Base-by-base conservation (phyloP, 2,888 invertebrate species). In the Ceratothoa steindachneri region DNA sequence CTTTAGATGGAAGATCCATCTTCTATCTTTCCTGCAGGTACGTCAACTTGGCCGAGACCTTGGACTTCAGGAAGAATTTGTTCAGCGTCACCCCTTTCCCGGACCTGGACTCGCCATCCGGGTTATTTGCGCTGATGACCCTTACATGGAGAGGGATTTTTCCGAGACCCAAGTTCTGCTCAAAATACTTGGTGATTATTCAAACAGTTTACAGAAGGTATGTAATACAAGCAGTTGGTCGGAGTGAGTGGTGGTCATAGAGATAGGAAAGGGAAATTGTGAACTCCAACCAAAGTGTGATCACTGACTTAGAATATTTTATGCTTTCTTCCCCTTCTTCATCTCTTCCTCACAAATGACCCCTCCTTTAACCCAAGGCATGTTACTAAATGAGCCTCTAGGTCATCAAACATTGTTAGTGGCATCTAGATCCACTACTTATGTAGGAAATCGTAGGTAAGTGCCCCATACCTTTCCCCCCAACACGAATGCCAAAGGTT, bases 71-170 rank as follows among this genome's bases (percentile, higher is more conserved):
- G 84, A 88, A 53, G 89, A 91, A 81, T 86, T 99, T 81, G 93
- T 99, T 75, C 90, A 93, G 86, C 88, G 98, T 81, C 99, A 99
- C 85, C 99, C 99, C 64, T 99, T 98, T 87, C 99, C 99, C 22
- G 97, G 99, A 1, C 99, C 99, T 19, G 99, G 99, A 15, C 87
- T 99, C 78, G 97, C 99, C 55, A 97, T 99, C 83, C 88, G 99
- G 80, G 91, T 98, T 77, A 87, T 99, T 51, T 99, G 99, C 86
- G 95, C 96, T 75, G 93, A 95, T 79, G 95, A 97, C 84, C 93
- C 98, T 2, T 96, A 89, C 85, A 91, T 94, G 86, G 97, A 97
- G 84, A 89, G 92, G 83, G 95, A 97, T 86, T 98, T 95, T 85
- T 91, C 93, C 15, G 97, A 97, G 87, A 97, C 97, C 70, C 93